Base-by-base conservation (phyloP, 1,140 invertebrate species). In the Proctacanthus coquilletti region DNA sequence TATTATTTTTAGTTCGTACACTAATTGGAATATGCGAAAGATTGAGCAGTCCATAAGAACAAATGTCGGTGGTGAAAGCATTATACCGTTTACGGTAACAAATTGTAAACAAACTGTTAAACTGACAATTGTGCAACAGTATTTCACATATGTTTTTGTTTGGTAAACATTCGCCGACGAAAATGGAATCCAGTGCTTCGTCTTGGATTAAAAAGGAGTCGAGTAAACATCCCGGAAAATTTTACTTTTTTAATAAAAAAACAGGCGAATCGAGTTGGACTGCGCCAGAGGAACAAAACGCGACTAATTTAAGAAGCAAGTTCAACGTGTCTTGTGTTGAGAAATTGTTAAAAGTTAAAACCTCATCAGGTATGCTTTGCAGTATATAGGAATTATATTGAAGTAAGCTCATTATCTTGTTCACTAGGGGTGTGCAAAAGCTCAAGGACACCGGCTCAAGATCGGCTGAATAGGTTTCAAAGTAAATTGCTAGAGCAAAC, bases 401-500 rank as follows among this genome's bases (percentile, higher is more conserved):
- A 31, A 11, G 15, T 15, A 15, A 31, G 4, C 3, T 11, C 4
- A 36, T 36, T 6, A 20, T 5, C n/a, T 36, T 5, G 18, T 14
- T 18, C 17, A 36, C 5, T 8, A 11, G 17, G 20, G 9, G 17
- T 33, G 6, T 14, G 13, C 6, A 33, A 9, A 8, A 33, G 13
- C 17, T 17, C 18, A 11, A 34, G 18, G 18, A 34, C 18, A 10
- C 41, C 44, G 1, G 54, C 54, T 0, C 54, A 57, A 35, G 45
- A 50, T 17, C 52, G 54, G 9, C 46, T 57, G 0, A 54, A 54
- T 21, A 42, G 54, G 2, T 33, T 57, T 35, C 54, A 57, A 32
- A 23, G 29, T 2, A 42, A 38, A 18, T 30, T 57, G n/a, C n/a
- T n/a, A 4, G 52, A 50, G 25, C 23, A 37, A 18, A 19, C 25